A percentile compares a stretch with the other conserved stretches of the same genome.
Conservation (phyloP, 1,140 invertebrate genomes). For the Drosophila ficusphila region DNA sequence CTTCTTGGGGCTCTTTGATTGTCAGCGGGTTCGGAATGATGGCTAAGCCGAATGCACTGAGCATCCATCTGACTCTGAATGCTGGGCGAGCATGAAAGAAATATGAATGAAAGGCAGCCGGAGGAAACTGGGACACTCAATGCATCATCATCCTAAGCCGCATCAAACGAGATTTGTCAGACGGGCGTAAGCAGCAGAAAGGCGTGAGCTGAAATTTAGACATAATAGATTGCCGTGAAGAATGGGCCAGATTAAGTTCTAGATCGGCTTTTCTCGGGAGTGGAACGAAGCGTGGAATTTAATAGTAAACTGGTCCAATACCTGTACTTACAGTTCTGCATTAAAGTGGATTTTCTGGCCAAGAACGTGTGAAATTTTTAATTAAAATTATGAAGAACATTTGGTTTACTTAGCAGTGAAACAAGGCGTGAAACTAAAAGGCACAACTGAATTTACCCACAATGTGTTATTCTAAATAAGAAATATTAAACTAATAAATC, state of each 20-base stretch:
- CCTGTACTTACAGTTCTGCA: slow-evolving; percentile 12
- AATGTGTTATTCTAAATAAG: too few relatives aligned
- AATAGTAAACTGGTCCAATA: slow-evolving; percentile 10
- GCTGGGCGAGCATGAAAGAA: slow-evolving; percentile 36
- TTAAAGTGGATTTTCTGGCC: background rate
- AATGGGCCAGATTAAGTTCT: slow-evolving; percentile 38
- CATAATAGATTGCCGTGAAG: slow-evolving; percentile 44
- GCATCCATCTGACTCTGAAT: slow-evolving; percentile 25
- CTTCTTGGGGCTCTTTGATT: slow-evolving; percentile 22
- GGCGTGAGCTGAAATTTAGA: slow-evolving; percentile 33
- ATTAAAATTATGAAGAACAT: too few relatives aligned
- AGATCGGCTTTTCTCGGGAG: slow-evolving; percentile 30
- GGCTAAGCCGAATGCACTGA: slow-evolving; percentile 46
- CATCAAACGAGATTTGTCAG: slow-evolving; percentile 53
- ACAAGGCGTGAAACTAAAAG: too few relatives aligned
- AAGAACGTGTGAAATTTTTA: background rate
- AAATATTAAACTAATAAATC: too few relatives aligned
- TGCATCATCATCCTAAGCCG: slow-evolving; percentile 53
- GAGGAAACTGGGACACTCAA: slow-evolving; percentile 48
- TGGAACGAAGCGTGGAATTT: slow-evolving; percentile 13
- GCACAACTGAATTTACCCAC: too few relatives aligned
- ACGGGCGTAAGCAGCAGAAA: slow-evolving; percentile 12
- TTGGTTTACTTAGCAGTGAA: too few relatives aligned
- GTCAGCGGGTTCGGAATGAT: slow-evolving; percentile 38
- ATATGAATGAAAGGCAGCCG: slow-evolving; percentile 36